Base-by-base conservation (phyloP, 2,797 vertebrate species). In the Sebastes itinus region DNA sequence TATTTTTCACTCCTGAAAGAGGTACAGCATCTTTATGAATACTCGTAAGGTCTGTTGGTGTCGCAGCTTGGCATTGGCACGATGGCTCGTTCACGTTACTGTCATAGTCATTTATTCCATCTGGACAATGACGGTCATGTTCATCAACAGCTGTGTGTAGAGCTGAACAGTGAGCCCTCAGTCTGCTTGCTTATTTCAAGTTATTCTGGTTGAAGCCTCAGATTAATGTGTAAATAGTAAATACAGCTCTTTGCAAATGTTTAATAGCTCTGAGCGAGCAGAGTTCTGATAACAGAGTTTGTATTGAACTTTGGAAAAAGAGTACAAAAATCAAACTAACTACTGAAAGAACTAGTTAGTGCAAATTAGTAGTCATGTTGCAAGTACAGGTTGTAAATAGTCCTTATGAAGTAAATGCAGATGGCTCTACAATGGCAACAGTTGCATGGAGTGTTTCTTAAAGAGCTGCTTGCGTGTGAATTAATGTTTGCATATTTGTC, bases 351-450 rank as follows among this genome's bases (percentile, higher is more conserved):
- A 62, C 56, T 70, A 59, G 66, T 81, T 77, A 74, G 62, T 81
- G 54, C 75, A 85, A 77, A 67, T 70, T 81, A 65, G 77, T 70
- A 61, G 46, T 88, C 59, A 77, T 71, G 56, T 70, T 64, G 13
- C 55, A 76, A 55, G 3, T 68, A 60, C 28, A 69, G 6, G 42
- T 65, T 73, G 27, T 25, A 49, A 72, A 76, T 20, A 49, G 20
- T 63, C 70, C 56, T 49, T 28, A 28, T 71, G 22, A 56, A 76
- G 25, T n/a, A 60, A 70, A n/a, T 62, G 35, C 59, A 61, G 16
- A 59, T 33, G n/a, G 3, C 20, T 74, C 62, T 63, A 49, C 33
- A 66, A 22, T 28, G 23, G 8, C 55, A 42, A 52, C 27, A 33
- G 28, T 52, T 46, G n/a, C 22, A 66, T 27, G 35, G 18, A 18